A percentile compares a stretch with the other conserved stretches of the same genome.
phyloP scores from a whole-genome alignment of 1,140 invertebrate genomes.

The Zeugodacus cucurbitae region DNA sequence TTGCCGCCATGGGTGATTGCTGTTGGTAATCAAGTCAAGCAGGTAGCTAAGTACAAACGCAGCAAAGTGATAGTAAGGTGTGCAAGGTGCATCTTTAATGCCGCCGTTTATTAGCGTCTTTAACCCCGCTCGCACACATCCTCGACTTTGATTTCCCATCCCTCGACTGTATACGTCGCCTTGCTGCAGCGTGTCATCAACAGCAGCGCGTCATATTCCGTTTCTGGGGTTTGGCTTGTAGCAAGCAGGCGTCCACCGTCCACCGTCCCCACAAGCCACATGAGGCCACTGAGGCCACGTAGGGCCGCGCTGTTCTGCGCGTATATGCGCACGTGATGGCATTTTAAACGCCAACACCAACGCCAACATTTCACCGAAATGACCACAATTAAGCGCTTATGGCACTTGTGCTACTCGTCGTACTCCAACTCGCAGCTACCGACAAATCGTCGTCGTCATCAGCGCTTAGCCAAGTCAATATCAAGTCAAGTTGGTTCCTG shows the following conservation, averaged over 20 bases:
- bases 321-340: constrained; percentile 22
- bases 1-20: background rate
- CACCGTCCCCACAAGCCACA: background rate
- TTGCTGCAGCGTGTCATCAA: background rate
- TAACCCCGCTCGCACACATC: background rate
- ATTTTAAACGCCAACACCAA: constrained; percentile 24
- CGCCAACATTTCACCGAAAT: background rate
- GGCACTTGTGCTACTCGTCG: background rate
- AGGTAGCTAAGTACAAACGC: constrained; percentile 18
- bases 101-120: background rate
- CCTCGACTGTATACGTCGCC: background rate
- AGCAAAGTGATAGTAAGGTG: background rate
- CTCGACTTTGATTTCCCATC: background rate
- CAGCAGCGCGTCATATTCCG: background rate
- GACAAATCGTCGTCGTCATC: background rate
- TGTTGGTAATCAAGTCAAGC: constrained; percentile 10
- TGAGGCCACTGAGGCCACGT: background rate
- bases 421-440: constrained; percentile 5
- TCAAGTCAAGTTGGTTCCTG: constrained; percentile 3
- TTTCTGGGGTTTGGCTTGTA: background rate
- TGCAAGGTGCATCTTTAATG: background rate
- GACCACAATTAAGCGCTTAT: constrained; percentile 27
- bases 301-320: background rate
- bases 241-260: background rate
- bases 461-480: background rate